Evolutionary conservation across 2,113 vertebrate genomes (phyloP), one percentile per base, ranked within the genome.

Genomic region (Atherinomorus stipes): DNA sequence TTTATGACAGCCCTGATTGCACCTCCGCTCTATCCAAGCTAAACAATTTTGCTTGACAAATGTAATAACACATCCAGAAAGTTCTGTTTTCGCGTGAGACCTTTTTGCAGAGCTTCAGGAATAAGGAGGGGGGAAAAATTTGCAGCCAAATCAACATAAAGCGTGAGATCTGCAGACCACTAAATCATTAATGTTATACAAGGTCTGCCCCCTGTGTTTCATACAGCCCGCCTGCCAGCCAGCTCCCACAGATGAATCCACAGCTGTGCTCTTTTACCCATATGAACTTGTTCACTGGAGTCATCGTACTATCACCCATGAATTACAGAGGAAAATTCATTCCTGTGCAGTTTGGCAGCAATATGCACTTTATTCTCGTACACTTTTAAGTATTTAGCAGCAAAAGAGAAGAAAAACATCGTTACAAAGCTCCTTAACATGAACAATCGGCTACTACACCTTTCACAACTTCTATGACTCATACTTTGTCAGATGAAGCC

Each of bases 161-260:
- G 86, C 89, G 60, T 92, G 90, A 89, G 87, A 86, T 91, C 81
- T 86, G 70, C 85, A 88, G 85, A 83, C 87, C 86, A 91, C 78
- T 93, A 93, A 93, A 94, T 94, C 92, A 93, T 78, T 70, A 71
- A 87, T 90, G 88, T 93, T 93, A 91, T 92, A 93, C 91, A 94
- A 90, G 81, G 79, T 71, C 84, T 92, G 88, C 90, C 92, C 91
- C 85, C 80, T 80, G 85, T 89, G 90, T 90, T 90, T 91, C 90
- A 91, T 85, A 89, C 82, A 85, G 85, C 83, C 56, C 42, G 73
- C 25, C 56, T 79, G 84, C 85, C 80, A 37, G 90, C 89, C 91
- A 89, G 86, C 82, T 93, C 85, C 76, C 72, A 89, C 90, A 81
- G 90, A 90, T 82, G 83, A 85, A 81, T 90, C 80, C 73, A 76